These are phyloP conservation scores for Nettapus auritus DNA, from an alignment of 2,113 vertebrate species.

Conservation along the genomic window DNA sequence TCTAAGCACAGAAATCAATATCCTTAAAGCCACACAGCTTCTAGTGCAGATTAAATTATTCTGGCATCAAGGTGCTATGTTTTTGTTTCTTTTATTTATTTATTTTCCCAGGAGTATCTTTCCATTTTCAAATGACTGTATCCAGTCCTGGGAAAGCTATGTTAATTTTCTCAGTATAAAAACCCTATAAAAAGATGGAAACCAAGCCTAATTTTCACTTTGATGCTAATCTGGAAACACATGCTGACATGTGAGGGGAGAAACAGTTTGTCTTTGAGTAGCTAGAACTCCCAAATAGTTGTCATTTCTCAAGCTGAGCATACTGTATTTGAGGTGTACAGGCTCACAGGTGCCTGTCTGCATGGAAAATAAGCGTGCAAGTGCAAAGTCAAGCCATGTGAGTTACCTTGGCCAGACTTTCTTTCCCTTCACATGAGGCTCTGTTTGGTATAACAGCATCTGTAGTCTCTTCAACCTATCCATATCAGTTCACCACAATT, in stretches of 20 bases:
- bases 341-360: background rate
- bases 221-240: rapidly evolving
- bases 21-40: background rate
- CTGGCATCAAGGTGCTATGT: rapidly evolving
- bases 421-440: background rate
- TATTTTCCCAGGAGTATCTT: background rate
- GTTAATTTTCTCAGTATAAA: background rate
- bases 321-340: background rate
- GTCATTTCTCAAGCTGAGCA: background rate
- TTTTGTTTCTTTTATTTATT: background rate
- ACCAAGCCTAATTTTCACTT: background rate
- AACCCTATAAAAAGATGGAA: background rate
- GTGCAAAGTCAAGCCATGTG: background rate
- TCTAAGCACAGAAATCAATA: background rate
- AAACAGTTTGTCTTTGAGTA: background rate
- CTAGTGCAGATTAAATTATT: background rate
- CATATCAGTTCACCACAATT: background rate
- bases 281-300: background rate
- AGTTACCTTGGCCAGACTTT: background rate
- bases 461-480: background rate
- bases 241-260: background rate
- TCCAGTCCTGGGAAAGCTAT: background rate
- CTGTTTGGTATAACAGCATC: background rate
- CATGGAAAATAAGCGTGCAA: background rate
- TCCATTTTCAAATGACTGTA: background rate